Percentiles rank a stretch among this genome's conserved stretches.
Conservation (phyloP, 2,888 invertebrate genomes). For the Caenorhabditis becei region DNA sequence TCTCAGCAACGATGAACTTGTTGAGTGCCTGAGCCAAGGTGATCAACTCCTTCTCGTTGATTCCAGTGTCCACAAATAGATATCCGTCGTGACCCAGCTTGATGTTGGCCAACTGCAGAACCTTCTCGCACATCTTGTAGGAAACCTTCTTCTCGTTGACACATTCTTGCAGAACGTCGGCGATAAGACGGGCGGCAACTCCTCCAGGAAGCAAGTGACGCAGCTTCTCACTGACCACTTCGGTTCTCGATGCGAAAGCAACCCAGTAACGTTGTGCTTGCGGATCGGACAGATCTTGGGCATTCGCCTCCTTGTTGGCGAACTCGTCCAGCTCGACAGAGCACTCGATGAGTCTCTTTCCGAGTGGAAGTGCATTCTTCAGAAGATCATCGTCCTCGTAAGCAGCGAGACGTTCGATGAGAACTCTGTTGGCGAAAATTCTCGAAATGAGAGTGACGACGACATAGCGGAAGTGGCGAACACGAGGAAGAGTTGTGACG, state of each 20-base stretch:
- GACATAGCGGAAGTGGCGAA: constrained; percentile 91
- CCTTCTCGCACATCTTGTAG: constrained; percentile 84
- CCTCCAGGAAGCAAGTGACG: constrained; percentile 86
- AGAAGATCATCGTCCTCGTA: constrained; percentile 71
- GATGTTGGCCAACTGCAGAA: constrained; percentile 90
- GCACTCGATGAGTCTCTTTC: constrained; percentile 69
- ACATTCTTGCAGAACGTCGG: constrained; percentile 85
- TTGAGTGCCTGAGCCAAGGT: constrained; percentile 72
- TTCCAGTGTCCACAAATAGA: constrained; percentile 67
- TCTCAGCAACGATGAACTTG: constrained; percentile 72
- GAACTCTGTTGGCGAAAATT: constrained; percentile 86
- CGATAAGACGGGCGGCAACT: constrained; percentile 89
- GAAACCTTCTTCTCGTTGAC: constrained; percentile 81
- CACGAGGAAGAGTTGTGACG: constrained; percentile 87
- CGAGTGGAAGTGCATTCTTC: constrained; percentile 67
- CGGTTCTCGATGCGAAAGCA: constrained; percentile 70
- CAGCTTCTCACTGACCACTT: constrained; percentile 80
- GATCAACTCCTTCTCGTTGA: constrained; percentile 72
- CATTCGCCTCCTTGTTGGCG: constrained; percentile 66
- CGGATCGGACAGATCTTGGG: constrained; percentile 55
- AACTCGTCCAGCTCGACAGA: constrained; percentile 75
- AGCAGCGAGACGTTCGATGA: constrained; percentile 85
- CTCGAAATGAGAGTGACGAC: constrained; percentile 88
- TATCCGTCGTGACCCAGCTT: constrained; percentile 87
- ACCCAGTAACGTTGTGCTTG: constrained; percentile 71